Evolutionary conservation across 1,140 invertebrate species (phyloP), one percentile per base, ranked within the genome.

Genomic region (Diploscapter pachys): DNA sequence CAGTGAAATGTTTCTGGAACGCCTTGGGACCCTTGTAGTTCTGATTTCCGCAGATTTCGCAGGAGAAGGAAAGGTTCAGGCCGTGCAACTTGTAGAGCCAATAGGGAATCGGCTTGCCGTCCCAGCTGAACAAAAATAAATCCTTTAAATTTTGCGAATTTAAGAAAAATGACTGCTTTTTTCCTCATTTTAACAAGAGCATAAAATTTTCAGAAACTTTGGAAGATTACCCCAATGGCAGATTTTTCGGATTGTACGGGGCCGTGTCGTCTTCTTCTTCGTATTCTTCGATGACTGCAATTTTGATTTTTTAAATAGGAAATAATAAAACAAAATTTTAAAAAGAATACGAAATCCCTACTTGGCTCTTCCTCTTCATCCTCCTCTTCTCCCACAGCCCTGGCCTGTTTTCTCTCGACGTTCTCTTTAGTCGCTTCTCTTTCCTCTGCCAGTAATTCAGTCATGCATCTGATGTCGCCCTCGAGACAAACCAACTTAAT

Each of bases 1-100:
- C 90, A 2, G 96, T 95, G 89, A 99, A 99, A 88, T 99, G 97
- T 68, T 94, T 89, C 86, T 99, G 96, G 86, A 99, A 99, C n/a
- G 96, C 96, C 87, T 99, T 99, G 0, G 97, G 97, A 2, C 97
- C 97, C 88, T 98, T 96, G 87, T 99, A 99, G 0, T 93, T 94
- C 82, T 93, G 96, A 88, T 99, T 99, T n/a, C 96, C 97, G 88
- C 97, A 99, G 76, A 99, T 99, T 87, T 99, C 97, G 87, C 97
- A 99, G 76, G 93, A 95, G 86, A 98, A 99, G 85, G 93, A 96
- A 64, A 99, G 96, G 87, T 99, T 99, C 2, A 99, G 89, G 0
- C 97, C 97, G 86, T 99, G 97, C 5, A 99, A 87, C 88, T 99
- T 99, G 86, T 99, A 99, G 51, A 99, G 87, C 96, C 97, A 99